A percentile compares a stretch with the other conserved stretches of the same genome.
Conservation (phyloP, 2,113 vertebrate genomes). For the Megalops atlanticus region DNA sequence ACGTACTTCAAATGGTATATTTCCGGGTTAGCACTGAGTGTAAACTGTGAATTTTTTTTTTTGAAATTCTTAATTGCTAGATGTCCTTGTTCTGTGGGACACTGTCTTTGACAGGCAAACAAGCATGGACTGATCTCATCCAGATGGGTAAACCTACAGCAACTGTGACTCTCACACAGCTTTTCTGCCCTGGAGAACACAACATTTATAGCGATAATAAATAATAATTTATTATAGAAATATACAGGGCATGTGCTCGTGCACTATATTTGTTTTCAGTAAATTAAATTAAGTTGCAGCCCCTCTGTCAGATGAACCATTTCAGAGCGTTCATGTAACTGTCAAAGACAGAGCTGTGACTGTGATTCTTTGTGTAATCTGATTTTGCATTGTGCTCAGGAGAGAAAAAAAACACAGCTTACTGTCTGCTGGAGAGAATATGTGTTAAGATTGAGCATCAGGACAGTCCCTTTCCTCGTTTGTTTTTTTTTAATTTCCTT, state of each 20-base stretch:
- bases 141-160: neutral
- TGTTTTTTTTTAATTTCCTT: constrained; percentile 63
- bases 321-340: neutral
- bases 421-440: constrained; percentile 62
- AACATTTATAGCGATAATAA: neutral
- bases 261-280: neutral
- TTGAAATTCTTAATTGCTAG: neutral
- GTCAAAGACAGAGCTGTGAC: constrained; percentile 25
- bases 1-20: neutral
- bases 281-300: neutral
- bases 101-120: neutral
- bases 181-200: neutral
- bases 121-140: neutral
- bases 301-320: neutral
- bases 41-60: neutral
- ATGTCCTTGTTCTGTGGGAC: neutral
- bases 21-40: neutral
- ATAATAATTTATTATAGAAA: too few species aligned
- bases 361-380: constrained; percentile 30
- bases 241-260: too few species aligned
- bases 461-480: constrained; percentile 60
- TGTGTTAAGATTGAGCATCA: constrained; percentile 71
- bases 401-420: constrained; percentile 53
- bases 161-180: neutral
- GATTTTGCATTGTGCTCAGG: constrained; percentile 43